These are phyloP conservation scores for Smutsia temminckii DNA, from an alignment of 2,797 vertebrate species.

Conservation along the genomic window DNA sequence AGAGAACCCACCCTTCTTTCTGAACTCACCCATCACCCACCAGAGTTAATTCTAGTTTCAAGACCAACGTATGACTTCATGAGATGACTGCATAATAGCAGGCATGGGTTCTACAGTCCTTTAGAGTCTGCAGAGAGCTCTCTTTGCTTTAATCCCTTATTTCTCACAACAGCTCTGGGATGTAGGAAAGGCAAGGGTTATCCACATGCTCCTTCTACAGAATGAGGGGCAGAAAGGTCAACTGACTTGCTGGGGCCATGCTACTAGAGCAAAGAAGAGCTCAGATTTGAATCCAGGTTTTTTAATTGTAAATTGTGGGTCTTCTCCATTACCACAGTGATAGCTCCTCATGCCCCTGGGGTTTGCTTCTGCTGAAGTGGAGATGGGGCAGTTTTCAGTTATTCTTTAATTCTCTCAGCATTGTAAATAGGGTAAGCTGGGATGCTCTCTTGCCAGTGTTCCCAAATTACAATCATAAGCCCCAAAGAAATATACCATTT, in stretches of 20 bases:
- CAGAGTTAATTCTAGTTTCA: constrained; percentile 52
- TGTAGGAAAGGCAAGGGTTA: not conserved
- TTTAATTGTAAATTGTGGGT: not conserved
- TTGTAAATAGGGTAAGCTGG: not conserved
- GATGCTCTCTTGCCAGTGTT: not conserved
- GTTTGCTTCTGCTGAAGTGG: not conserved
- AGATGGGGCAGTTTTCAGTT: not conserved
- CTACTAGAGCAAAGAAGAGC: not conserved
- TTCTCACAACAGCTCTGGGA: not conserved
- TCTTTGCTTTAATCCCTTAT: not conserved
- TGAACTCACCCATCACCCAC: constrained; percentile 52
- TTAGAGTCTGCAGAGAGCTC: not conserved
- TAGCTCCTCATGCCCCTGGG: not conserved
- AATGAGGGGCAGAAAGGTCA: not conserved
- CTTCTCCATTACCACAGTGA: not conserved
- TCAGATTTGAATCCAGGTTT: not conserved
- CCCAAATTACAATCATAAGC: not conserved
- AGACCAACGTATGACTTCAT: constrained; percentile 38
- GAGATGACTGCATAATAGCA: constrained; percentile 10
- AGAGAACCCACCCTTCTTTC: constrained; percentile 40
- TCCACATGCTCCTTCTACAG: not conserved
- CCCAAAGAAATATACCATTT: not conserved
- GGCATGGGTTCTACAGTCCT: not conserved
- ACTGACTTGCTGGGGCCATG: not conserved
- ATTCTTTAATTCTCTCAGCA: not conserved